Evolutionary conservation across 1,140 invertebrate genomes (phyloP).

Genomic region (Drosophila sp.): DNA sequence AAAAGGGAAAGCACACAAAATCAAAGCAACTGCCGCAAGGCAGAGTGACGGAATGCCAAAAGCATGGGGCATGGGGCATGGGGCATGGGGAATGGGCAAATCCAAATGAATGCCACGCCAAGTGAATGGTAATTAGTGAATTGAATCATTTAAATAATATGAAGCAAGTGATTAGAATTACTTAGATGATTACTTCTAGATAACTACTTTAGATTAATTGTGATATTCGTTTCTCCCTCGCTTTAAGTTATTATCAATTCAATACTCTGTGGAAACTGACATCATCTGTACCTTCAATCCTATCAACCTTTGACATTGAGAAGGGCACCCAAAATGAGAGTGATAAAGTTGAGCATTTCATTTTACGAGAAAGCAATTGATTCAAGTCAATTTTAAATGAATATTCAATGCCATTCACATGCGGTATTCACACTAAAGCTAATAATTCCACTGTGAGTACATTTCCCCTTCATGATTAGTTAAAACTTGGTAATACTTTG

Average conservation of each 20-base stretch:
- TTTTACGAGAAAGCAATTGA: no score
- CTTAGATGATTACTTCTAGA: neutral
- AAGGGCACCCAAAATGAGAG: neutral
- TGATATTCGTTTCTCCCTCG: no score
- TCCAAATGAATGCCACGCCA: neutral
- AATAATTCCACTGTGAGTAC: no score
- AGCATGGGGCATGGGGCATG: conserved; percentile 2
- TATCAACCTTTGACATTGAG: neutral
- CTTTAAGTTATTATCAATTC: no score
- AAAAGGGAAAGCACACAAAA: conserved; percentile 16
- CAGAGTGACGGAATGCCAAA: neutral
- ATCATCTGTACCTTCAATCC: neutral
- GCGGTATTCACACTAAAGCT: no score
- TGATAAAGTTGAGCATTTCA: no score
- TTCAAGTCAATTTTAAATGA: no score
- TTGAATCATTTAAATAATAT: neutral
- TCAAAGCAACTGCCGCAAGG: conserved; percentile 41
- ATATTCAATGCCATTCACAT: no score
- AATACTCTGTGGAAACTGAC: no score
- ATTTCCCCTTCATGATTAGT: no score
- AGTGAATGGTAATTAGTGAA: conserved; percentile 1
- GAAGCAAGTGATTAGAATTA: neutral
- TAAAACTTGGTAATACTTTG: no score
- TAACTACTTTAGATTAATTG: no score
- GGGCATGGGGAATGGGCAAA: neutral